phyloP scores from a whole-genome alignment of 1,140 invertebrate species.

The Eubasilissa regina region DNA sequence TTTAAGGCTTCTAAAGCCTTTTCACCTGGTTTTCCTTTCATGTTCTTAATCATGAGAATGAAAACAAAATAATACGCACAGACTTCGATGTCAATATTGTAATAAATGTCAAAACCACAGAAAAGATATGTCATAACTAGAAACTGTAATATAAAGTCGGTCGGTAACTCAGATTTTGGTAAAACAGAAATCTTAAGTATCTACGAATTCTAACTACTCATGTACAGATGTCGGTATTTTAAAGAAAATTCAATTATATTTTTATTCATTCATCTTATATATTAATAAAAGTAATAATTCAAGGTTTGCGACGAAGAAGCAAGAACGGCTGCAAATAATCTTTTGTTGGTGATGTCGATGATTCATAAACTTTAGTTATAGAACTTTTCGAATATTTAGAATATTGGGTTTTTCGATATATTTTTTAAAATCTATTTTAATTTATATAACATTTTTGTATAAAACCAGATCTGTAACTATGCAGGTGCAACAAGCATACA shows the following conservation, averaged over 20 bases:
- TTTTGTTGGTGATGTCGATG: too few relatives aligned
- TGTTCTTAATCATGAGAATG: constrained; percentile 32
- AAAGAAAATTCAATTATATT: neutral
- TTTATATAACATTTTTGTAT: too few relatives aligned
- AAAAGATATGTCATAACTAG: too few relatives aligned
- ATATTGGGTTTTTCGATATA: too few relatives aligned
- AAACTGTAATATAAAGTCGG: neutral
- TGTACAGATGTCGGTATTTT: neutral
- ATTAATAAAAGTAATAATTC: too few relatives aligned
- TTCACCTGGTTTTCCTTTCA: constrained; percentile 69
- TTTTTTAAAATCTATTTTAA: too few relatives aligned
- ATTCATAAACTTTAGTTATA: too few relatives aligned
- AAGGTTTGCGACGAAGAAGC: too few relatives aligned
- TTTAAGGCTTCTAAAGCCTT: constrained; percentile 75
- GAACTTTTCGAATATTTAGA: too few relatives aligned
- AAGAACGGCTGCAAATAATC: too few relatives aligned
- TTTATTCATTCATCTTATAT: neutral
- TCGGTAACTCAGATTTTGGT: neutral
- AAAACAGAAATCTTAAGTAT: neutral
- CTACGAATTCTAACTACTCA: neutral
- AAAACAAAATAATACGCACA: constrained; percentile 25
- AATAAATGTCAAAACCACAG: constrained; percentile 20
- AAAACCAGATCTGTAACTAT: too few relatives aligned
- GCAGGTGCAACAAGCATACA: too few relatives aligned
- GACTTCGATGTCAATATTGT: constrained; percentile 24